phyloP scores from a whole-genome alignment of 2,797 vertebrate species.

The Pagetopsis macropterus region DNA sequence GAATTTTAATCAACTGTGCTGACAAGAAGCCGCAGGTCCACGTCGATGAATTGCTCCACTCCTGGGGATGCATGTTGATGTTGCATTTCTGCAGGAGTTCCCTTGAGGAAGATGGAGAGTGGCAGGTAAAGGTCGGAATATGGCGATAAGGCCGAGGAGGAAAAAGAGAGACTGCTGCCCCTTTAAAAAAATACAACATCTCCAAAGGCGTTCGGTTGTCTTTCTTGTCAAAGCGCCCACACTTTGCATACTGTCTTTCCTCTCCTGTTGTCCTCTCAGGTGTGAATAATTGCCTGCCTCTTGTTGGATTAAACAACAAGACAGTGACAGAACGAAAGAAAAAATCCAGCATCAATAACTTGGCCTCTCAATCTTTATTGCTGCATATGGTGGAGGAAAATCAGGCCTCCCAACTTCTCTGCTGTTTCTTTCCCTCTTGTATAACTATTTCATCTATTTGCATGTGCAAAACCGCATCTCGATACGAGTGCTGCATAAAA shows the following conservation, averaged over 20 bases:
- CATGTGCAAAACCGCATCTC: slow-evolving; percentile 20
- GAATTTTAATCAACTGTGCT: slow-evolving; percentile 78
- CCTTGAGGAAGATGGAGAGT: slow-evolving; percentile 29
- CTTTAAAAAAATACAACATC: slow-evolving; percentile 30
- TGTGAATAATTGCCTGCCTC: slow-evolving; percentile 51
- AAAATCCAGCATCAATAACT: slow-evolving; percentile 1
- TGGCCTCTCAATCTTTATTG: slow-evolving; percentile 14
- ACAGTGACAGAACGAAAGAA: background rate
- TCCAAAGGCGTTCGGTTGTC: slow-evolving; percentile 23
- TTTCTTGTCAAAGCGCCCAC: slow-evolving; percentile 34
- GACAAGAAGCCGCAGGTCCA: slow-evolving; percentile 73
- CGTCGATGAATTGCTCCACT: slow-evolving; percentile 66
- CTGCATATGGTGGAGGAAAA: slow-evolving; percentile 11
- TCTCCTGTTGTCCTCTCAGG: slow-evolving; percentile 35
- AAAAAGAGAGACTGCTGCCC: background rate
- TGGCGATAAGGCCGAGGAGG: background rate
- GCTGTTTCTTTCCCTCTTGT: background rate
- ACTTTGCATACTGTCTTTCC: slow-evolving; percentile 13
- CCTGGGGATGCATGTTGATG: slow-evolving; percentile 55
- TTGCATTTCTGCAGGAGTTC: slow-evolving; percentile 47
- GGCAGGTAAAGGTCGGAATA: slow-evolving; percentile 10
- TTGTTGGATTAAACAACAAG: slow-evolving; percentile 30
- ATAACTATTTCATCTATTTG: slow-evolving; percentile 42
- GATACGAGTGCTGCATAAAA: slow-evolving; percentile 46
- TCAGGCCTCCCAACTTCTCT: slow-evolving; percentile 5